Base-by-base conservation (phyloP, 2,888 invertebrate genomes). In the Leucoma salicis region DNA sequence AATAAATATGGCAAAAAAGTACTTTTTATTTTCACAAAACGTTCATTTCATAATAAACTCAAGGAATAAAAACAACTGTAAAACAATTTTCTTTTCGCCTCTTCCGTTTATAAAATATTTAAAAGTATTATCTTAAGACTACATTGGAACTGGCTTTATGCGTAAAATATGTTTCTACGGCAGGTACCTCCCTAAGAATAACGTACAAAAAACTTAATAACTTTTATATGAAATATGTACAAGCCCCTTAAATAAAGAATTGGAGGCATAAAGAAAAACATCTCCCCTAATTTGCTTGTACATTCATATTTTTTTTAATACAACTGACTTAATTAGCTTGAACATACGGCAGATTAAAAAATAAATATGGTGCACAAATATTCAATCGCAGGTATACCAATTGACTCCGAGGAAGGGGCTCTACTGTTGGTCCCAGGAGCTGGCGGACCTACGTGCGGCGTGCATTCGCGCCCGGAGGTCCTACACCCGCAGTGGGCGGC, bases 51-150 rank as follows among this genome's bases (percentile, higher is more conserved):
- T 49, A 48, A 44, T 47, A 49, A 64, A 67, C 45, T 67, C 63
- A 27, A 41, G 31, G 57, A 62, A 66, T 66, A 70, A 69, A 77
- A 78, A 72, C 61, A 73, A 69, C 69, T 66, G 60, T 63, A 65
- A 76, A 79, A 73, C 66, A 76, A 72, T 77, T 74, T 74, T 61
- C 57, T 50, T 62, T 54, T 57, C 63, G 47, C 57, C 56, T 57
- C 66, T 66, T 66, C 73, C 74, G 74, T 66, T 74, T 63, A 68
- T 57, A 74, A 82, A 80, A 75, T 78, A 77, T 81, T 82, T 76
- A 69, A 74, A 73, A 70, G 78, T 84, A 84, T 87, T 85, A 82
- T 80, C 70, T 73, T 72, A 72, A 81, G 81, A 83, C 82, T 80
- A 78, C 77, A 77, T 71, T 66, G 66, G 60, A 72, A 74, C 79